Conservation (phyloP, 2,113 vertebrate species). For the Chionomys nivalis region DNA sequence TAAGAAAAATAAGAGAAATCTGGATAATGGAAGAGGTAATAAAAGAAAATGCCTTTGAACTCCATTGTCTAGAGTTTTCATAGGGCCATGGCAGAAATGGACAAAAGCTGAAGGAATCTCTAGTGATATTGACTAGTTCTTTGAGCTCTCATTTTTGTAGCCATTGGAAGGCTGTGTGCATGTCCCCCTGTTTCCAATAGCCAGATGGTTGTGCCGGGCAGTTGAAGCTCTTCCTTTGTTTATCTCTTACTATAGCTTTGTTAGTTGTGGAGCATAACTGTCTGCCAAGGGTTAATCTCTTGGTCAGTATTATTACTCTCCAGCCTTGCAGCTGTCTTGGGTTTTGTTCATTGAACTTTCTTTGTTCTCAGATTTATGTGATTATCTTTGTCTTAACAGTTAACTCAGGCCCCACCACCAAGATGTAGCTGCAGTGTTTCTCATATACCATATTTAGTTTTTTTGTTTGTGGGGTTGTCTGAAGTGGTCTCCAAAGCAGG, state of each 20-base stretch:
- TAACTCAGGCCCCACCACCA: not conserved
- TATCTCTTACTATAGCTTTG: not conserved
- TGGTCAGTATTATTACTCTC: not conserved
- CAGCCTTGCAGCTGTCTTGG: no score
- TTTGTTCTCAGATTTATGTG: not conserved
- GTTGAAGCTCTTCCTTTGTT: no score
- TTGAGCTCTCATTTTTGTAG: no score
- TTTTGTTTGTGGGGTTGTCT: not conserved
- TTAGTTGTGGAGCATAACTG: not conserved
- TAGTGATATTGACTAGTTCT: not conserved
- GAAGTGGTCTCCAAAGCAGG: not conserved
- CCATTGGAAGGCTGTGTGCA: not conserved
- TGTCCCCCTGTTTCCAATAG: not conserved
- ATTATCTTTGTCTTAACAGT: not conserved
- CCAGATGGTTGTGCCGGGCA: no score
- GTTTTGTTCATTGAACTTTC: not conserved
- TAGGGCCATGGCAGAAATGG: not conserved
- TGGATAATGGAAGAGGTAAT: not conserved
- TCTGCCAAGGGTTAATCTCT: not conserved
- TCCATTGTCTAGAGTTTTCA: not conserved
- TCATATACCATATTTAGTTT: not conserved
- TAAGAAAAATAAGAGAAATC: not conserved
- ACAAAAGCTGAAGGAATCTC: not conserved
- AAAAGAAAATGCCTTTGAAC: not conserved
- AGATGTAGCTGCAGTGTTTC: not conserved